Conservation (phyloP, 2,113 vertebrate genomes). For the Brienomyrus longianalis region DNA sequence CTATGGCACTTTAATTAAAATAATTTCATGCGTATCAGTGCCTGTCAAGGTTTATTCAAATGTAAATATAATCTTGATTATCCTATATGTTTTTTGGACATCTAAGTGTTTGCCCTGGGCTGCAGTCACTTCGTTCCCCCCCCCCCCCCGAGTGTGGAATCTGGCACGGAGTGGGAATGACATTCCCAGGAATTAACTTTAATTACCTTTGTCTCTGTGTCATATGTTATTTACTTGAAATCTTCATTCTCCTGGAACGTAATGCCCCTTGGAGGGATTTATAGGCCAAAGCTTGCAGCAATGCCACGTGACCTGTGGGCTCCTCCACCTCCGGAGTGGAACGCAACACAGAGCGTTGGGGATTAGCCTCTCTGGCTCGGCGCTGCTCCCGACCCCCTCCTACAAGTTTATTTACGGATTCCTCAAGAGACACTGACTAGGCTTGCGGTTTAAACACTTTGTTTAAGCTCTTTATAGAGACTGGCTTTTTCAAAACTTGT, state of each 20-base stretch:
- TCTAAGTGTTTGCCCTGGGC: not conserved
- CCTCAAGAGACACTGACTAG: not conserved
- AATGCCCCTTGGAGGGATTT: slow-evolving; percentile 28
- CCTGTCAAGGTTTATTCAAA: slow-evolving; percentile 11
- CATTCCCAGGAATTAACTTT: not conserved
- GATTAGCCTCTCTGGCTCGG: not conserved
- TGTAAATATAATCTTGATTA: slow-evolving; percentile 7
- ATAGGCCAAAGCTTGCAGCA: not conserved
- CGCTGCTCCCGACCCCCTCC: not conserved
- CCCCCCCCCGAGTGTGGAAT: slow-evolving; percentile 26
- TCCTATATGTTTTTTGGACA: not conserved
- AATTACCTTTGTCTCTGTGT: slow-evolving; percentile 35
- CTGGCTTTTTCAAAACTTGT: not conserved
- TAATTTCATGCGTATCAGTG: not conserved
- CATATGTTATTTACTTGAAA: slow-evolving; percentile 45
- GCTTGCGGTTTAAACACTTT: not conserved
- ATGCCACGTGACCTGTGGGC: not conserved
- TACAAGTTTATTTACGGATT: slow-evolving; percentile 16
- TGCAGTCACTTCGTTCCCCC: slow-evolving; percentile 33
- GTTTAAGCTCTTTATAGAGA: not conserved
- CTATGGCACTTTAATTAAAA: not conserved
- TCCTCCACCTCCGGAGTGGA: not conserved
- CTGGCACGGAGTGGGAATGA: slow-evolving; percentile 20
- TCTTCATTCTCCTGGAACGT: slow-evolving; percentile 29
- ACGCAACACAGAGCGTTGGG: not conserved